phyloP scores from a whole-genome alignment of 2,797 vertebrate genomes.

The Atherinosoma microstoma region DNA sequence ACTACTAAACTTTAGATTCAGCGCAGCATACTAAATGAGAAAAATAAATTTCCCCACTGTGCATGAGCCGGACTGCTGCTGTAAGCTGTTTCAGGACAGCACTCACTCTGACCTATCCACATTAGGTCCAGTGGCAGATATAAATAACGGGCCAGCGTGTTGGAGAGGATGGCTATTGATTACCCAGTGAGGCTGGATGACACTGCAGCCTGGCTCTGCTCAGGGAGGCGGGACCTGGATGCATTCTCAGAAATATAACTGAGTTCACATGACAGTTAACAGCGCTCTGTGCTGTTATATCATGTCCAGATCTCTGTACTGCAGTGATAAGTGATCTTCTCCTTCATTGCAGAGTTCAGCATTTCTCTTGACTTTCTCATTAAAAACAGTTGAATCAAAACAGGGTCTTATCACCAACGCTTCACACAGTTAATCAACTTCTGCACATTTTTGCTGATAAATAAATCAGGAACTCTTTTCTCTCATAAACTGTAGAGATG shows the following conservation, averaged over 20 bases:
- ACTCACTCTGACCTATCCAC: constrained; percentile 75
- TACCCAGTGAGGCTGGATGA: constrained; percentile 59
- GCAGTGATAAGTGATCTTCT: too few relatives aligned
- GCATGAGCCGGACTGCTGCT: constrained; percentile 67
- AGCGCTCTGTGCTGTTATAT: too few relatives aligned
- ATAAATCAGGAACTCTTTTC: too few relatives aligned
- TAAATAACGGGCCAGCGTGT: constrained; percentile 74
- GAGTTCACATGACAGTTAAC: too few relatives aligned
- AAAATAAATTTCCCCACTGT: constrained; percentile 71
- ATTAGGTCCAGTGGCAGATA: constrained; percentile 67
- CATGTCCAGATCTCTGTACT: too few relatives aligned
- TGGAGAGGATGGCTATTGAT: constrained; percentile 79
- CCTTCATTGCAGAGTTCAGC: too few relatives aligned
- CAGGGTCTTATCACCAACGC: too few relatives aligned
- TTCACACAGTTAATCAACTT: too few relatives aligned
- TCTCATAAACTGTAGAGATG: too few relatives aligned
- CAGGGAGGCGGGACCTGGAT: constrained; percentile 23
- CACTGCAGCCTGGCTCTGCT: constrained; percentile 56
- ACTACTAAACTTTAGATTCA: constrained; percentile 71
- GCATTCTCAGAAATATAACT: background rate
- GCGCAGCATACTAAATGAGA: constrained; percentile 77
- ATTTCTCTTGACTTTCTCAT: too few relatives aligned
- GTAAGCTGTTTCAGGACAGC: constrained; percentile 79
- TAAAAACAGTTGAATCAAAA: too few relatives aligned
- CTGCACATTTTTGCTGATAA: too few relatives aligned